Evolutionary conservation across 2,113 vertebrate species (phyloP).

Genomic region (Neolamprologus longior): DNA sequence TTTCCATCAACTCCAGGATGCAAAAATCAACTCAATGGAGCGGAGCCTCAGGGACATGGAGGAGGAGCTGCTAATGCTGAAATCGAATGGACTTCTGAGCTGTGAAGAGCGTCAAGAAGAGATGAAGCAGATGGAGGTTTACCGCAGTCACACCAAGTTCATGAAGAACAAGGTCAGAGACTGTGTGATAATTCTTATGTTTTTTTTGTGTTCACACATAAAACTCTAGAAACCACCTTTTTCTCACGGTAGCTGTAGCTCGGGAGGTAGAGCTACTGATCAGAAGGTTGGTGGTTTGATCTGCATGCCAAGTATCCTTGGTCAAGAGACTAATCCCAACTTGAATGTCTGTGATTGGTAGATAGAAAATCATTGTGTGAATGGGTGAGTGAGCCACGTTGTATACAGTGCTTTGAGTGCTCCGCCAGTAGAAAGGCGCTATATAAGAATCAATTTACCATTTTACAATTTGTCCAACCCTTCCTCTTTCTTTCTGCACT

Average conservation of each 20-base stretch:
- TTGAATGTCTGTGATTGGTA: not conserved
- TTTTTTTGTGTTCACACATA: not conserved
- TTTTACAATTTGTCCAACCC: not conserved
- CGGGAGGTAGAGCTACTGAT: not conserved
- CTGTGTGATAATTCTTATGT: not conserved
- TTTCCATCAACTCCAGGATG: slow-evolving; percentile 75
- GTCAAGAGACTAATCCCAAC: not conserved
- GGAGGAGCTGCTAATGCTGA: slow-evolving; percentile 95
- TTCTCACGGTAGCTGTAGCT: not conserved
- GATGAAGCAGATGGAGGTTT: slow-evolving; percentile 99
- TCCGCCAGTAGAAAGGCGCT: not conserved
- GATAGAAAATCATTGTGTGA: not conserved
- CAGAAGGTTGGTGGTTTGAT: not conserved
- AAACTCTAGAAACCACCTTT: not conserved
- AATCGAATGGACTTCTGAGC: slow-evolving; percentile 93
- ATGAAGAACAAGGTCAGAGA: slow-evolving; percentile 95
- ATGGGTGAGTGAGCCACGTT: not conserved
- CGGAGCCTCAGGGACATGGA: slow-evolving; percentile 91
- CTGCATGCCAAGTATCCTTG: not conserved
- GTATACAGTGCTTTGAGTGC: not conserved
- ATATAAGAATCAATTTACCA: not conserved
- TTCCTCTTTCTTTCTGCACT: not conserved
- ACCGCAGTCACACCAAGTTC: slow-evolving; percentile 97
- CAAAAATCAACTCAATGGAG: slow-evolving; percentile 94
- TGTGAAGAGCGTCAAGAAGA: slow-evolving; percentile 97